Evolutionary conservation across 2,113 vertebrate species (phyloP), one percentile per base, ranked within the genome.

Genomic region (Catharus bicknelli): DNA sequence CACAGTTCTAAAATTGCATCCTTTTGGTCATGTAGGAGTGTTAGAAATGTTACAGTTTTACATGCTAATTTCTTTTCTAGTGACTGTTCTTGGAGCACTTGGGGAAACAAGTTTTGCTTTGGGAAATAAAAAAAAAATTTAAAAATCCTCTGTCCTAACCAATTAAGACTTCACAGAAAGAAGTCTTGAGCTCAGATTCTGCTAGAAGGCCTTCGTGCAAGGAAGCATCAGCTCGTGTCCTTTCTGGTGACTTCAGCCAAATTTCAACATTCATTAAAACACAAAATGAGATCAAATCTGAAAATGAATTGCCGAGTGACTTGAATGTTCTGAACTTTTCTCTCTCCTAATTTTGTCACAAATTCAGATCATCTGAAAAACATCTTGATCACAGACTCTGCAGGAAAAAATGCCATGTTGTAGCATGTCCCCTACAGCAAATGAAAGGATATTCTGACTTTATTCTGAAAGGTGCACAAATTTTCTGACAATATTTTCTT

Each of bases 1-100:
- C 92, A 90, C 93, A 94, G 94, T 92, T 94, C 91, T 96, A 94
- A 96, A 96, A 95, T 93, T 94, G 90, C 90, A 96, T 90, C 91
- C 83, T 93, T 95, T 95, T 93, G 92, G 94, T 94, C 90, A 90
- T 94, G 91, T 93, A 90, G 92, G 93, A 96, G 88, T 67, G 83
- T 86, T 95, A 95, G 90, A 92, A 94, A 90, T 91, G 90, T 91
- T 94, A 82, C 90, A 75, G 83, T 82, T 96, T 78, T 85, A 72
- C 83, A 92, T 91, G 59, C 50, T 86, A 83, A 83, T 93, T 95
- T 94, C 64, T 95, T 69, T 93, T 94, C 88, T 93, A 64, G 80
- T 93, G 94, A 50, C 85, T 93, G 76, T 94, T 94, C 68, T 86
- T 83, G 61, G 54, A 96, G 78, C 57, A 89, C 73, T 93, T 7